phyloP scores from a whole-genome alignment of 1,140 invertebrate genomes.

The Drosophila sechellia region DNA sequence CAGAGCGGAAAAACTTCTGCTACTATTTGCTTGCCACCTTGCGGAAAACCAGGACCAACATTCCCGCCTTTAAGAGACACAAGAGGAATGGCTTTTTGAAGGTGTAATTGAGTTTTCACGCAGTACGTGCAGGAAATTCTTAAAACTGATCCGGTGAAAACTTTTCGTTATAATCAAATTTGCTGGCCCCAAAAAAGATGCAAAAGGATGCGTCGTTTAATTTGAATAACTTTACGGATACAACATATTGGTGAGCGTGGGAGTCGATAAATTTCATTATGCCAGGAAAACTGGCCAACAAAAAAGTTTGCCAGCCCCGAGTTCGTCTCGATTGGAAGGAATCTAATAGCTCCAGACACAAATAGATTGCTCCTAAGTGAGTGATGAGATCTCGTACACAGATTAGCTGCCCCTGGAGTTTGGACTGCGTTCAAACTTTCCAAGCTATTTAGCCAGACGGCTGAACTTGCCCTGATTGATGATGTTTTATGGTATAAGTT shows the following conservation, averaged over 20 bases:
- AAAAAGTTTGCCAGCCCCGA: conserved; percentile 26
- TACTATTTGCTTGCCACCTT: conserved; percentile 41
- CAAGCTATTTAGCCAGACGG: conserved; percentile 21
- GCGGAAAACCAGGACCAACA: conserved; percentile 6
- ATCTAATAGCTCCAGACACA: conserved; percentile 10
- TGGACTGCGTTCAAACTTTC: conserved; percentile 6
- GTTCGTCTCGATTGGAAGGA: conserved; percentile 19
- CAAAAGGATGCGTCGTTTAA: conserved; percentile 35
- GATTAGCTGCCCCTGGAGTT: conserved; percentile 19
- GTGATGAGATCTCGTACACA: conserved; percentile 30
- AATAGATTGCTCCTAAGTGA: conserved; percentile 38
- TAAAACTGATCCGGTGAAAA: conserved; percentile 33
- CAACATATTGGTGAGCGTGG: conserved; percentile 27
- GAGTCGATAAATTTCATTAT: conserved; percentile 14
- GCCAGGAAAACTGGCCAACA: conserved; percentile 12
- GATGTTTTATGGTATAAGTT: conserved; percentile 22
- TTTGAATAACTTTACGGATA: conserved; percentile 27
- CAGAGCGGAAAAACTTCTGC: conserved; percentile 26
- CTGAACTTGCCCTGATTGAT: conserved; percentile 34
- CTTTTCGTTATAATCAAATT: conserved; percentile 41
- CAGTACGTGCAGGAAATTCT: conserved; percentile 51
- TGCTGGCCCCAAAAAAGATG: not conserved
- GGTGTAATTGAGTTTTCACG: conserved; percentile 50
- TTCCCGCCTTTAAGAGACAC: not conserved
- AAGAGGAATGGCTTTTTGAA: conserved; percentile 38